A percentile compares a stretch with the other conserved stretches of the same genome.
Conservation (phyloP, 1,140 invertebrate genomes). For the Leptinotarsa undecemlineata region DNA sequence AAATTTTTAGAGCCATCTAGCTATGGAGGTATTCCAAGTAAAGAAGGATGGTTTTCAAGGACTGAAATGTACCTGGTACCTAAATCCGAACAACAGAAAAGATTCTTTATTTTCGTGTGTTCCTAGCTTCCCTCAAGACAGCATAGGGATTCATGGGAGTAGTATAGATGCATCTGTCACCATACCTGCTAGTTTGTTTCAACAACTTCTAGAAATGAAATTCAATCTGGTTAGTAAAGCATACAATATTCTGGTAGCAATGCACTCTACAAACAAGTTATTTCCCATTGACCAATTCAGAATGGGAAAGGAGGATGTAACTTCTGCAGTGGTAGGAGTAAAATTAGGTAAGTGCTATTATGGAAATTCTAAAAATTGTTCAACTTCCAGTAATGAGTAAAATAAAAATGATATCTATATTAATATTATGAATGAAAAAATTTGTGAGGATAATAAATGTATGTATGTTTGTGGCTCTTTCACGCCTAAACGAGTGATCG, state of each 20-base stretch:
- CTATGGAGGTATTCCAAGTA: conserved; percentile 72
- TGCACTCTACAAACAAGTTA: conserved; percentile 70
- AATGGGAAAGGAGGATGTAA: conserved; percentile 57
- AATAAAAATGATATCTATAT: too few species aligned
- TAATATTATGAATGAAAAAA: too few species aligned
- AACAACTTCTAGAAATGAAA: conserved; percentile 55
- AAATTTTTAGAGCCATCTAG: conserved; percentile 60
- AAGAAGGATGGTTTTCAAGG: conserved; percentile 71
- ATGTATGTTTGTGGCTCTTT: too few species aligned
- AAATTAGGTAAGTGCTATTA: conserved; percentile 61
- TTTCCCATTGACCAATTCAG: conserved; percentile 60
- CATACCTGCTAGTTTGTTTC: conserved; percentile 67
- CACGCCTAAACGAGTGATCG: too few species aligned
- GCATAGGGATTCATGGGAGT: conserved; percentile 63
- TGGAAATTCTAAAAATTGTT: too few species aligned
- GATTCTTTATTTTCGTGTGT: conserved; percentile 51
- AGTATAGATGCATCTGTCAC: conserved; percentile 72
- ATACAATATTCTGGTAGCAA: conserved; percentile 69
- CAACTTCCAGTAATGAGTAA: too few species aligned
- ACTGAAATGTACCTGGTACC: conserved; percentile 77
- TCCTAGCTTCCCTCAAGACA: conserved; percentile 51
- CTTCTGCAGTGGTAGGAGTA: conserved; percentile 67
- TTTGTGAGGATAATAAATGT: too few species aligned
- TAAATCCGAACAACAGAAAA: conserved; percentile 46
- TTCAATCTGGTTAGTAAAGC: conserved; percentile 46